Evolutionary conservation across 2,113 vertebrate genomes (phyloP), one percentile per base, ranked within the genome.

Genomic region (Dolichallabes microphthalmus): DNA sequence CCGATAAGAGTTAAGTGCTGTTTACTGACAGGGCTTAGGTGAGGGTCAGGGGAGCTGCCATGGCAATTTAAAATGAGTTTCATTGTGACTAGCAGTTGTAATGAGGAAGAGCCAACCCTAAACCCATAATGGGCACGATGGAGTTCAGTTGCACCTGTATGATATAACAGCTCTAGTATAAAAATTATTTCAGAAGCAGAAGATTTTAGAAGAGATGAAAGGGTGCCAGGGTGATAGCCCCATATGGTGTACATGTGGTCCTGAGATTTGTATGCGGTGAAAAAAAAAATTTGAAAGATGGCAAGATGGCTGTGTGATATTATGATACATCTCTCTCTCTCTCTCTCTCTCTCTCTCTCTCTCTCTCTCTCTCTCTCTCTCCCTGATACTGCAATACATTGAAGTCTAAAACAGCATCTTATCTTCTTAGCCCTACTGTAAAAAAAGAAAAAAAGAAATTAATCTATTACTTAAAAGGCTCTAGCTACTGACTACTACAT

Each of bases 201-300:
- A 30, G n/a, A 55, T 17, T 57, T 77, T 30, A 77, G n/a, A 17
- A 30, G n/a, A 55, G n/a, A 19, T 30, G 25, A 57, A 2, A 15
- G 75, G 53, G 11, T 75, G 22, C 73, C 45, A 52, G 22, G 73
- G n/a, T 76, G 15, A 52, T 76, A 76, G 50, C 25, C 17, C 74
- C 52, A 76, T 53, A 76, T 53, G 50, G 74, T 52, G 74, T 17
- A 27, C 45, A 53, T 76, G 74, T 76, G 74, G 14, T 76, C 50
- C 11, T 45, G 13, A 74, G 71, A 45, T 50, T 20, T 50, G 12
- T 74, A n/a, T 14, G 50, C 17, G 22, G 50, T 75, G 25, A 75
- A 45, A 74, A 74, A 5, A 74, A 74, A 45, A 45, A 8, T 45
- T 45, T 45, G n/a, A 39, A 69, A 27, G 9, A 45, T 8, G 50